Evolutionary conservation across 2,113 vertebrate genomes (phyloP).

Genomic region (Hypomesus transpacificus): DNA sequence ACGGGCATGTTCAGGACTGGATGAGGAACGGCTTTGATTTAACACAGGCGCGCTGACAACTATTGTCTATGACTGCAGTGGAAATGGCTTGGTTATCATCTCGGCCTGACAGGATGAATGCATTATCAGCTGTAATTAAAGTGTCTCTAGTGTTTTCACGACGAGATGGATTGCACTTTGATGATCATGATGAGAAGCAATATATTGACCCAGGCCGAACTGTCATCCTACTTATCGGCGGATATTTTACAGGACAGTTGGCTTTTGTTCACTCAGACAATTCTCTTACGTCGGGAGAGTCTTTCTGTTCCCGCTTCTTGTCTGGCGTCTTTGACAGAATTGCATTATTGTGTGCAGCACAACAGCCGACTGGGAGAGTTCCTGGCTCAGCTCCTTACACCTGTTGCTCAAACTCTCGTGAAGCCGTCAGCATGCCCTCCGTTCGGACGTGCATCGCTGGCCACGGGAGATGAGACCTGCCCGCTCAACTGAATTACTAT

Average conservation of each 20-base stretch:
- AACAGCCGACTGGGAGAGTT: too few relatives aligned
- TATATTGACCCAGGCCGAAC: constrained; percentile 55
- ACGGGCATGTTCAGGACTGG: neutral
- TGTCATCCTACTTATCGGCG: constrained; percentile 44
- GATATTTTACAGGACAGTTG: constrained; percentile 25
- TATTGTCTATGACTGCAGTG: constrained; percentile 35
- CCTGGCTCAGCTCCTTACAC: too few relatives aligned
- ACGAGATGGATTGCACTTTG: constrained; percentile 67
- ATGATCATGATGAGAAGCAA: constrained; percentile 62
- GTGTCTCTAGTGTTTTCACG: constrained; percentile 57
- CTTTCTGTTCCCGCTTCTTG: neutral
- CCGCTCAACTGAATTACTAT: too few relatives aligned
- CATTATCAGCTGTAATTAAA: constrained; percentile 68
- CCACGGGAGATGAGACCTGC: too few relatives aligned
- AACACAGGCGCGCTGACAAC: constrained; percentile 42
- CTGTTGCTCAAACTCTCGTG: too few relatives aligned
- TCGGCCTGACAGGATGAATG: constrained; percentile 62
- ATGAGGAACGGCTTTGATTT: constrained; percentile 39
- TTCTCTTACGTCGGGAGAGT: neutral
- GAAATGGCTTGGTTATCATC: constrained; percentile 62
- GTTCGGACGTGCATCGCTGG: too few relatives aligned
- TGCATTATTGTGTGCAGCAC: too few relatives aligned
- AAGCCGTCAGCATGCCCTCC: too few relatives aligned
- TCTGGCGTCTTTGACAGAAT: too few relatives aligned
- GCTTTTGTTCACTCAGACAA: neutral